These are phyloP conservation scores for Harpegnathos saltator DNA, from an alignment of 1,140 invertebrate species.

Conservation along the genomic window DNA sequence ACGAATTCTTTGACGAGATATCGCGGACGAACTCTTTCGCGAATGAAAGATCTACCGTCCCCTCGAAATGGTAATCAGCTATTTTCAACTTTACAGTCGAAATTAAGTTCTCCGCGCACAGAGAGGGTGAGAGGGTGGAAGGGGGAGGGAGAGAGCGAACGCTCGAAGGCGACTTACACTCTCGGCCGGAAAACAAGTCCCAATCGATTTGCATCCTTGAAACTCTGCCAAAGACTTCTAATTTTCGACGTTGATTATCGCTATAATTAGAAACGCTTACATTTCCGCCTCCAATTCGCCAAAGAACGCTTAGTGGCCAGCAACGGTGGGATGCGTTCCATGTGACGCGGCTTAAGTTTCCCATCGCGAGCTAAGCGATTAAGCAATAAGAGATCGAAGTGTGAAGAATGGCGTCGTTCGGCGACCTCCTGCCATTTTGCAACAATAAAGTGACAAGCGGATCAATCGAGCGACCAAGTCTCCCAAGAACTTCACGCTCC, in stretches of 20 bases:
- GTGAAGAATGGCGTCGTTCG: too few species aligned
- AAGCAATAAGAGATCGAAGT: conserved; percentile 31
- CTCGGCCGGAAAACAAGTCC: neutral
- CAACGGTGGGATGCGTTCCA: neutral
- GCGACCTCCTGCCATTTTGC: neutral
- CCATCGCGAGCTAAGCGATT: conserved; percentile 31
- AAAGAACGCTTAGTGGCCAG: too few species aligned
- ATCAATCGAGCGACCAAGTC: neutral
- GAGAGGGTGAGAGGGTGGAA: too few species aligned
- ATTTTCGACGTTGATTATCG: conserved; percentile 2
- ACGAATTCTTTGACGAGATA: conserved; percentile 16
- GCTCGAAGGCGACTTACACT: too few species aligned
- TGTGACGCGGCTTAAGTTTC: conserved; percentile 8
- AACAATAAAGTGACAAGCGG: neutral
- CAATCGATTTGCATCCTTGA: conserved; percentile 9
- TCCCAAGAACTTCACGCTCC: neutral
- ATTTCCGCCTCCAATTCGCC: too few species aligned
- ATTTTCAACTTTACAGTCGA: neutral
- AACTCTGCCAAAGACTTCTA: conserved; percentile 8
- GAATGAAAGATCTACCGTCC: neutral
- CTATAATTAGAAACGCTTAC: neutral
- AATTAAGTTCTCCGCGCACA: conserved; percentile 2
- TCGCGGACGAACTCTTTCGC: neutral
- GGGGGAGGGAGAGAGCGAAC: too few species aligned
- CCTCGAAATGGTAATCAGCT: neutral